phyloP scores from a whole-genome alignment of 1,140 invertebrate genomes.

The Agrypnia vestita region DNA sequence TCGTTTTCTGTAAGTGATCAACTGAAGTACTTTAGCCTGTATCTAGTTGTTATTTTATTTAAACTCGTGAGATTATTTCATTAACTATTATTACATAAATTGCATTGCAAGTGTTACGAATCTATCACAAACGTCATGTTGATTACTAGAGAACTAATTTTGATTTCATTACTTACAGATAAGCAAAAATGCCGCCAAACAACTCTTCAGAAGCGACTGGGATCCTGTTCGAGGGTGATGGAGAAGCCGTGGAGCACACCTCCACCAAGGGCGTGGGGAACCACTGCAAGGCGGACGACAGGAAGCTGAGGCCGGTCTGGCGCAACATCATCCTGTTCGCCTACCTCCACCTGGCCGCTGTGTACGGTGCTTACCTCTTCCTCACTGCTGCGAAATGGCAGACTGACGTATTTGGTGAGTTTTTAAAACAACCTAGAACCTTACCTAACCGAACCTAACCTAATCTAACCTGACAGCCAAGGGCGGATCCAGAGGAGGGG shows the following conservation, averaged over 20 bases:
- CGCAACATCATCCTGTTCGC: constrained; percentile 86
- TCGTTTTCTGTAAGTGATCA: too few species aligned
- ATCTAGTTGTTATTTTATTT: too few species aligned
- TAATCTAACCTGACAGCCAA: too few species aligned
- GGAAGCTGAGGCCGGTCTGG: constrained; percentile 84
- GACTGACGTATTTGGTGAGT: constrained; percentile 82
- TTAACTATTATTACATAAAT: too few species aligned
- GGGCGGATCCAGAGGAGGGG: too few species aligned
- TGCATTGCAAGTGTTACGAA: too few species aligned
- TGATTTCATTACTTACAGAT: constrained; percentile 6
- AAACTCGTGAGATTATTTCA: too few species aligned
- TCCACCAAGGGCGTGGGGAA: constrained; percentile 66
- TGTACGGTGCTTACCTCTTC: constrained; percentile 85
- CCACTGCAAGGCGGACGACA: constrained; percentile 57
- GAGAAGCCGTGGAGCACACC: constrained; percentile 72
- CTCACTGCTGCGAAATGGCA: constrained; percentile 80
- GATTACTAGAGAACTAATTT: neutral
- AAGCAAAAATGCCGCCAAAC: constrained; percentile 72
- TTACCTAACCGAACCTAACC: too few species aligned
- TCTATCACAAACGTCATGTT: too few species aligned
- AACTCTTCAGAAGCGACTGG: constrained; percentile 76
- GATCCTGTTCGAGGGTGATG: constrained; percentile 79
- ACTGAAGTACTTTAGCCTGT: too few species aligned
- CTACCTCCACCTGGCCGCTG: constrained; percentile 83
- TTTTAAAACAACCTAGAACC: too few species aligned